Base-by-base conservation (phyloP, 2,113 vertebrate species). In the Leuciscus idus region DNA sequence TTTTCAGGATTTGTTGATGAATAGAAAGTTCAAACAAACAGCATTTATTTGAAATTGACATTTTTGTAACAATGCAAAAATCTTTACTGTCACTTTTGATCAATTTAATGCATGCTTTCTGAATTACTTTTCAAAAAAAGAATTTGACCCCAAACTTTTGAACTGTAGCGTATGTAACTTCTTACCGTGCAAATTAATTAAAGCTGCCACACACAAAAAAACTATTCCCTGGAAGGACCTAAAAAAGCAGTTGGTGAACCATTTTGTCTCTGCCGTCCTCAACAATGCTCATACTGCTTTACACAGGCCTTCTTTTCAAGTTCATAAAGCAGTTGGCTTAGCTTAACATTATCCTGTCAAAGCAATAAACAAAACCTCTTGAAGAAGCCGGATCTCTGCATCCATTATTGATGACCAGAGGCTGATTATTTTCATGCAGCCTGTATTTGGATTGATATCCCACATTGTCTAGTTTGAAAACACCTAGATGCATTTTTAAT, bases 351-450 rank as follows among this genome's bases (percentile, higher is more conserved):
- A 85, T 89, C 76, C 85, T 81, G 90, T 92, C 93, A 90, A 92
- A 82, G 61, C 85, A 28, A 50, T 82, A 85, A 81, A 93, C 92
- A 94, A 94, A 85, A 84, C 92, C 87, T 85, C 80, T 87, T 84
- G 72, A 70, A 75, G 52, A 74, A 87, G 85, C 90, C 70, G 89
- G 90, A 93, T 92, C 87, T 87, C 61, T 68, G 36, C 89, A 90
- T 95, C 88, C 87, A 95, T 94, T 94, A 95, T 94, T 92, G 91
- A 95, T 94, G 92, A 87, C 36, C 74, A 66, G 84, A 84, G 93
- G 91, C 92, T 92, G 92, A 93, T 95, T 93, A 92, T 92, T 90
- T 93, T 90, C 92, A 92, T 86, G 79, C 82, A 81, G 90, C 84
- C 78, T 21, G 81, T 85, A 86, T 52, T 3, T 89, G 87, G 84